These are phyloP conservation scores for Adrianichthys oophorus DNA, from an alignment of 2,797 vertebrate species.

Conservation along the genomic window DNA sequence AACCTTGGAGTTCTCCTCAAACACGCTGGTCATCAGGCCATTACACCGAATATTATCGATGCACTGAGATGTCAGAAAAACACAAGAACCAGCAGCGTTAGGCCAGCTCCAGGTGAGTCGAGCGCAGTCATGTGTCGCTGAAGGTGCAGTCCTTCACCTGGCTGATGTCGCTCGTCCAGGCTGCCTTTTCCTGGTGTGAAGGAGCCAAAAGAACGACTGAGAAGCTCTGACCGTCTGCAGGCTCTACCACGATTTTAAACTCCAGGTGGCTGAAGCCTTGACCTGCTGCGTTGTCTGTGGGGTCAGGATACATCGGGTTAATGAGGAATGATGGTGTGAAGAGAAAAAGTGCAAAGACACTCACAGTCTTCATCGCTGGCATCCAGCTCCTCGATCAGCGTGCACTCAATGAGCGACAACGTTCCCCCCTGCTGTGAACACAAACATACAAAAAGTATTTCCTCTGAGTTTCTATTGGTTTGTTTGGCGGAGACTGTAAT, in stretches of 20 bases:
- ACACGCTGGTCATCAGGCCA: constrained; percentile 96
- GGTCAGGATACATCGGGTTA: neutral
- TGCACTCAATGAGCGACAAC: constrained; percentile 91
- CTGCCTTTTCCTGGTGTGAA: constrained; percentile 93
- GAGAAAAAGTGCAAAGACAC: constrained; percentile 38
- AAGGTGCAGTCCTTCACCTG: constrained; percentile 76
- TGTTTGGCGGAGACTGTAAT: neutral
- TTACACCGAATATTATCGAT: constrained; percentile 88
- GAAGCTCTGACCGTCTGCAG: constrained; percentile 83
- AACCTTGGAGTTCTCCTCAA: constrained; percentile 98
- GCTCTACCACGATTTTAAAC: constrained; percentile 92
- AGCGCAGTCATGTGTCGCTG: neutral
- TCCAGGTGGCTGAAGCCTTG: constrained; percentile 91
- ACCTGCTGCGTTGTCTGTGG: constrained; percentile 83
- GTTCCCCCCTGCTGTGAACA: constrained; percentile 88
- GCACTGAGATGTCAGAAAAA: constrained; percentile 76
- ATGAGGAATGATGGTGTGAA: no score
- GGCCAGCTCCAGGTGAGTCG: neutral
- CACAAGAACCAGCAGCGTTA: neutral
- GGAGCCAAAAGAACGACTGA: constrained; percentile 90
- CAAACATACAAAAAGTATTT: constrained; percentile 10
- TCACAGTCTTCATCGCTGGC: constrained; percentile 91
- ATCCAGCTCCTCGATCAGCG: constrained; percentile 90
- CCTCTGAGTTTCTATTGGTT: neutral
- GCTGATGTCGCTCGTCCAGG: constrained; percentile 97